Evolutionary conservation across 92 coral and sea anemone species (phyloP), one percentile per base, ranked within the genome.

Genomic region (Anthopleura xanthogrammica): DNA sequence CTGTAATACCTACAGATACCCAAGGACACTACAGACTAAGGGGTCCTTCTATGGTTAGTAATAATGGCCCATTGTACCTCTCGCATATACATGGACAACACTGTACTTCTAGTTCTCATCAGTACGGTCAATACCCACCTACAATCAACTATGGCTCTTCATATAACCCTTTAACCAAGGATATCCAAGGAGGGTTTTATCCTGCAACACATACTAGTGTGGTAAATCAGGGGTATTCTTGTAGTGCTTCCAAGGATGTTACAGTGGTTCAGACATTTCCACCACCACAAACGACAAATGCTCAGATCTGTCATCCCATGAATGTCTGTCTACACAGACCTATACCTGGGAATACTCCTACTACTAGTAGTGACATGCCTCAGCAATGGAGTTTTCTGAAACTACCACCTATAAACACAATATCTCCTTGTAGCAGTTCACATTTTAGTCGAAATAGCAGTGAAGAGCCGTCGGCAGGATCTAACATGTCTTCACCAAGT

Each of bases 381-480:
- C 90, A 88, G 40, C 98, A 94, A 58, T 91, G 93, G 93, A 86
- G 88, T 22, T 91, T 91, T 75, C 66, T 91, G 76, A 91, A 92
- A 79, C 55, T 94, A 54, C 98, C 98, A 2, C 88, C 98, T 55
- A 88, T 94, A 16, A 92, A 87, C 55, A 86, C 92, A 52, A 91
- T 94, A 57, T 94, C 94, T 8, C 98, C 94, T 48, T 85, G 90
- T 22, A 91, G 93, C 78, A 82, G 91, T 20, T 65, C 77, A 40
- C 71, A 79, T 79, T 82, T 88, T 52, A 86, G 90, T 65, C 68
- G 72, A 52, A 87, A 89, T 60, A 88, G 91, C 81, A 85, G 66
- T 20, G 76, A 80, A 19, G 86, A 91, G 13, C 85, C 75, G 29
- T 89, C 86, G 40, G 77, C 90, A 5, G 60, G 79, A 77, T 90